Conservation (phyloP, 2,113 vertebrate species). For the Strigops habroptila region DNA sequence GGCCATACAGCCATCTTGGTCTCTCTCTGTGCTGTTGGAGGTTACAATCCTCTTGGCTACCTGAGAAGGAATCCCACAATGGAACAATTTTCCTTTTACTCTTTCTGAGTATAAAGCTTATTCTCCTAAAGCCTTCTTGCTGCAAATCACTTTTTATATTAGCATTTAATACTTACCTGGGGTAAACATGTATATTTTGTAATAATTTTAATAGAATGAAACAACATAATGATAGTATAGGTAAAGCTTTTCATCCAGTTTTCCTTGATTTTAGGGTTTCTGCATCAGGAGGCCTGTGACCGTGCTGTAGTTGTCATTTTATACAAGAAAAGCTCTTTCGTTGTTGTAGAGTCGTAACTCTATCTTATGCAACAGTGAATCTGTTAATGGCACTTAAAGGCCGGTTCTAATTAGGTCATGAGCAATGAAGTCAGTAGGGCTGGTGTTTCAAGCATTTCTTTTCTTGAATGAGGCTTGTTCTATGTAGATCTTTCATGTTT, state of each 20-base stretch:
- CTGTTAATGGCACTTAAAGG: constrained; percentile 23
- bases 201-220: neutral
- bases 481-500: neutral
- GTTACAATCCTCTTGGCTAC: neutral
- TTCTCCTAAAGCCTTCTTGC: neutral
- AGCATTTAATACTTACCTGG: neutral
- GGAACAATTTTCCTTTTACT: neutral
- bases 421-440: constrained; percentile 22
- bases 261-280: neutral
- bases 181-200: neutral
- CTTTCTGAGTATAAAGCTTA: neutral
- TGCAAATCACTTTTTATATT: neutral
- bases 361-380: neutral
- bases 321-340: neutral
- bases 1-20: neutral
- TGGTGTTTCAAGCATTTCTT: neutral
- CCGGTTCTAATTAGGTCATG: constrained; percentile 32
- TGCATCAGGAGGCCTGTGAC: neutral
- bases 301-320: neutral
- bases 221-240: neutral
- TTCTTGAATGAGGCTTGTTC: neutral
- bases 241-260: neutral
- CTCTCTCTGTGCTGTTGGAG: neutral
- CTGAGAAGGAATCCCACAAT: neutral
- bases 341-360: neutral